Conservation (phyloP, 2,888 invertebrate species). For the Nephrotoma flavescens region DNA sequence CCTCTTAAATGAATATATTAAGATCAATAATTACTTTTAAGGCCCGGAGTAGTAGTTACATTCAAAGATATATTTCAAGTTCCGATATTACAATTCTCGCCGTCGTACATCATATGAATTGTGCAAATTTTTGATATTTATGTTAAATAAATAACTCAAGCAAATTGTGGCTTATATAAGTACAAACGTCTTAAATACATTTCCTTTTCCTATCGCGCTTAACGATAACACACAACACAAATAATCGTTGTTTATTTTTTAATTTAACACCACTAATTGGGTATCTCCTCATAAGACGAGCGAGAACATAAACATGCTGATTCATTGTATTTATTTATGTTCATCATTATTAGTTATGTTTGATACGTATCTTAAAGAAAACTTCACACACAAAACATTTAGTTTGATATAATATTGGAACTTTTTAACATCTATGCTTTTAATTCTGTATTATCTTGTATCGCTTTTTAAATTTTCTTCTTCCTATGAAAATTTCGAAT, state of each 20-base stretch:
- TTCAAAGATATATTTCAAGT: neutral
- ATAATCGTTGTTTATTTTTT: slow-evolving; percentile 5
- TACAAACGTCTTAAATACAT: neutral
- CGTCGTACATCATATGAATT: neutral
- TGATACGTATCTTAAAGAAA: neutral
- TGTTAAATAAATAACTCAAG: neutral
- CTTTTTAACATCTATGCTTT: neutral
- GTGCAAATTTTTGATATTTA: neutral
- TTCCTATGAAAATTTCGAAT: neutral
- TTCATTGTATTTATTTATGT: slow-evolving; percentile 3
- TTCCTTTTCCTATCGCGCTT: neutral
- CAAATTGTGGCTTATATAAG: neutral
- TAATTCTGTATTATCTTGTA: neutral
- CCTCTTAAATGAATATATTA: too few relatives aligned
- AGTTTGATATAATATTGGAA: neutral
- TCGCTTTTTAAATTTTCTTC: neutral
- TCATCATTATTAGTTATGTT: neutral
- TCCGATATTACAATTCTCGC: neutral
- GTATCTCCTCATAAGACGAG: neutral
- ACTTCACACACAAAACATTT: neutral
- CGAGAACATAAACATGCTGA: slow-evolving; percentile 5
- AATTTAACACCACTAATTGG: slow-evolving; percentile 6
- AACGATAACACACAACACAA: neutral
- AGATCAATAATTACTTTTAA: too few relatives aligned
- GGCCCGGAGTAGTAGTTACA: too few relatives aligned